phyloP scores from a whole-genome alignment of 2,888 invertebrate genomes.

The Ptychoptera contaminata region DNA sequence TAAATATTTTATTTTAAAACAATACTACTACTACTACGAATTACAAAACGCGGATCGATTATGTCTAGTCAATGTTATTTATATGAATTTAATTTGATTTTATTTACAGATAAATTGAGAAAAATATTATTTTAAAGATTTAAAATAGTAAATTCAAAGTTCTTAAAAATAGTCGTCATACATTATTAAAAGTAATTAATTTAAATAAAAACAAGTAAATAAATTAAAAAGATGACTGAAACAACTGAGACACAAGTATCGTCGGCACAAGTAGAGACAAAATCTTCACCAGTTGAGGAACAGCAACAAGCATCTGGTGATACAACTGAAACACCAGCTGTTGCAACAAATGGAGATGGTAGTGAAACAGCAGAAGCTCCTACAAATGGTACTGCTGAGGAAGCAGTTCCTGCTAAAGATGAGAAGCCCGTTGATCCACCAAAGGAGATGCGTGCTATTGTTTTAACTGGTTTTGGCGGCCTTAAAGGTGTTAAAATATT shows the following conservation, averaged over 20 bases:
- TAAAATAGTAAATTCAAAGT: too few species aligned
- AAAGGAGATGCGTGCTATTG: slow-evolving; percentile 74
- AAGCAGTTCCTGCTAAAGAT: slow-evolving; percentile 31
- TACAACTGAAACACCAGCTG: neutral
- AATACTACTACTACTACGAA: too few species aligned
- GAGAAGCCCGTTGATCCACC: slow-evolving; percentile 43
- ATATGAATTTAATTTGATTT: too few species aligned
- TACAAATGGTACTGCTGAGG: slow-evolving; percentile 8
- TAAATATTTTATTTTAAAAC: too few species aligned
- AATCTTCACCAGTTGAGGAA: neutral
- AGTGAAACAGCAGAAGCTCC: slow-evolving; percentile 12
- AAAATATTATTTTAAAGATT: too few species aligned
- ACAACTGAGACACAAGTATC: neutral
- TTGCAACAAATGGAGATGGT: neutral
- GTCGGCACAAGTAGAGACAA: neutral
- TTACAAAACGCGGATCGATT: too few species aligned
- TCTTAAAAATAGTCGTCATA: too few species aligned
- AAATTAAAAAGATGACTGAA: slow-evolving; percentile 1
- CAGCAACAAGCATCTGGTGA: slow-evolving; percentile 1
- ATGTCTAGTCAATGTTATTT: too few species aligned
- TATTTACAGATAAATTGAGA: too few species aligned
- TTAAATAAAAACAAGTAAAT: neutral
- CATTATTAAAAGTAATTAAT: too few species aligned
- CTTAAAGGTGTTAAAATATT: slow-evolving; percentile 70
- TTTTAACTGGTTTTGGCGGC: slow-evolving; percentile 73